phyloP scores from a whole-genome alignment of 2,797 vertebrate genomes.

The Zalophus californianus region DNA sequence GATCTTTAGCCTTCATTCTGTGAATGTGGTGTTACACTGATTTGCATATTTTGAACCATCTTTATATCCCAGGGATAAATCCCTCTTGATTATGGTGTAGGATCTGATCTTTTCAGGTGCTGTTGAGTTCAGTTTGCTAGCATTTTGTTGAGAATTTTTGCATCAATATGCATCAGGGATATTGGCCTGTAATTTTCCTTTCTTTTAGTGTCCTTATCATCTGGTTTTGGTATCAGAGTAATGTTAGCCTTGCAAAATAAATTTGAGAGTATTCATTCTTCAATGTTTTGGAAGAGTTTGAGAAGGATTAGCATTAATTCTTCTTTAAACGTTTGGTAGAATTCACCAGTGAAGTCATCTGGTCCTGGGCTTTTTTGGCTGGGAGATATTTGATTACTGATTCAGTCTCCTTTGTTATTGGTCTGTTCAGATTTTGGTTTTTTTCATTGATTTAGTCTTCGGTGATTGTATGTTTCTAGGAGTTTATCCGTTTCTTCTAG shows the following conservation, averaged over 20 bases:
- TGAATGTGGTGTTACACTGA: not conserved
- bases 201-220: not conserved
- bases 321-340: not conserved
- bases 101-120: not conserved
- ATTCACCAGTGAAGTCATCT: not conserved
- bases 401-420: not conserved
- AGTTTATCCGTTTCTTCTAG: not conserved
- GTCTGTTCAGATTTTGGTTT: not conserved
- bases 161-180: not conserved
- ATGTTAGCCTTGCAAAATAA: not conserved
- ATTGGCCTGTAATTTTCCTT: not conserved
- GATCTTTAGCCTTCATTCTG: not conserved
- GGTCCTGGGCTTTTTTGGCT: not conserved
- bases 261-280: not conserved
- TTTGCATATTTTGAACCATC: not conserved
- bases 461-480: not conserved
- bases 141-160: not conserved
- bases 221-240: not conserved
- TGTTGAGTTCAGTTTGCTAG: not conserved
- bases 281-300: not conserved
- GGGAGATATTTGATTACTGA: not conserved
- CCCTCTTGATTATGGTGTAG: not conserved
- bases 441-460: not conserved
- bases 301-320: not conserved
- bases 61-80: not conserved